Evolutionary conservation across 2,797 vertebrate species (phyloP).

Genomic region (Diplodus sargus): DNA sequence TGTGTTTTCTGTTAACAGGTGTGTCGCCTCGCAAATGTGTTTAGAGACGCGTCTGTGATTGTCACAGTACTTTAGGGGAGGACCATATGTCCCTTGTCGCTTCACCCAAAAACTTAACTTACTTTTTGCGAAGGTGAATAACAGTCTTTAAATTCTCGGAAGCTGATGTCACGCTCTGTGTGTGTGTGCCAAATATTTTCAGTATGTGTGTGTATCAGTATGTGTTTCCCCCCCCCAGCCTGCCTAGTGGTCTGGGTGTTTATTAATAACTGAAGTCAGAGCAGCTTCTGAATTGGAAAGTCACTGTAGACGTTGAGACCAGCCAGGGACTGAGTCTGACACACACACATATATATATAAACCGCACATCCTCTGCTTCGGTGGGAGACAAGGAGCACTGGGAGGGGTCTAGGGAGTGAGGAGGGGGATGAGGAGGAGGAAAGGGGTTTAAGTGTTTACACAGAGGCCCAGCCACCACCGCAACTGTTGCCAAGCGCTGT

Average conservation of each 20-base stretch:
- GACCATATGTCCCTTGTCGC: constrained; percentile 70
- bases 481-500: constrained; percentile 83
- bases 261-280: constrained; percentile 80
- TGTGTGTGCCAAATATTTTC: constrained; percentile 42
- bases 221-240: constrained; percentile 27
- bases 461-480: constrained; percentile 67
- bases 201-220: constrained; percentile 28
- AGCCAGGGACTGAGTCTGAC: constrained; percentile 29
- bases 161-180: constrained; percentile 30
- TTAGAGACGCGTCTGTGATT: constrained; percentile 56
- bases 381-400: constrained; percentile 52
- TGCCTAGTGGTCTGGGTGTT: constrained; percentile 56
- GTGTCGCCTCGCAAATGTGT: constrained; percentile 69
- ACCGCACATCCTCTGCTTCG: constrained; percentile 43
- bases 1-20: constrained; percentile 63
- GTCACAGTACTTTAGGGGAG: constrained; percentile 63
- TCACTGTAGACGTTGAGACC: constrained; percentile 54
- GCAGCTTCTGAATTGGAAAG: constrained; percentile 75
- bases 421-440: constrained; percentile 50
- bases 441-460: constrained; percentile 77
- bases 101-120: constrained; percentile 60
- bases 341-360: not conserved
- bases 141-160: constrained; percentile 45
- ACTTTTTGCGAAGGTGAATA: constrained; percentile 63
- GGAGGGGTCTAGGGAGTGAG: constrained; percentile 55